phyloP scores from a whole-genome alignment of 2,888 invertebrate species.

The Lochmaea capreae region DNA sequence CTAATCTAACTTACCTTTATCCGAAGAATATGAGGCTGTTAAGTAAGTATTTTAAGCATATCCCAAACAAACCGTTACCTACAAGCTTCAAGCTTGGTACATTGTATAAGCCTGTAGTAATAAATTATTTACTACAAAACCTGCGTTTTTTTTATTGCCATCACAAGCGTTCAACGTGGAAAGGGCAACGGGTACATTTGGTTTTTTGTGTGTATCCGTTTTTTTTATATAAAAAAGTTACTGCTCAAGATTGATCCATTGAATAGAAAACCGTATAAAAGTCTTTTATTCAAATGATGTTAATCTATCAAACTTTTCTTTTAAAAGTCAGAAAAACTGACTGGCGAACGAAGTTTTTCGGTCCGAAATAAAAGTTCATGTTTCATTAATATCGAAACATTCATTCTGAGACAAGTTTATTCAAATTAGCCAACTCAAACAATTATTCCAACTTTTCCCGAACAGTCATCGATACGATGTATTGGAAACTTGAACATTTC shows the following conservation, averaged over 20 bases:
- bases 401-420: slow-evolving; percentile 1
- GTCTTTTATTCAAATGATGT: not conserved
- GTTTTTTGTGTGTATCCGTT: no score
- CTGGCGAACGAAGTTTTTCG: not conserved
- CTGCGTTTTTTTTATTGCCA: no score
- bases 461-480: not conserved
- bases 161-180: no score
- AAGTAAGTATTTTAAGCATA: no score
- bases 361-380: not conserved
- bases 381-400: not conserved
- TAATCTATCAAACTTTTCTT: not conserved
- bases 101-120: no score
- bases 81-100: no score
- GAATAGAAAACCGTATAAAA: not conserved
- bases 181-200: no score
- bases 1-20: no score
- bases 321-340: not conserved
- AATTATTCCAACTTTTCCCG: not conserved
- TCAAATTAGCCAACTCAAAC: not conserved
- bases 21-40: no score
- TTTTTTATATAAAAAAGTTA: no score
- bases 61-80: no score
- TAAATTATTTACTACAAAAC: no score
- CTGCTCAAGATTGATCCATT: not conserved
- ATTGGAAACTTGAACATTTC: not conserved